These are phyloP conservation scores for Ceratotherium simum DNA, from an alignment of 2,113 vertebrate species.

Conservation along the genomic window DNA sequence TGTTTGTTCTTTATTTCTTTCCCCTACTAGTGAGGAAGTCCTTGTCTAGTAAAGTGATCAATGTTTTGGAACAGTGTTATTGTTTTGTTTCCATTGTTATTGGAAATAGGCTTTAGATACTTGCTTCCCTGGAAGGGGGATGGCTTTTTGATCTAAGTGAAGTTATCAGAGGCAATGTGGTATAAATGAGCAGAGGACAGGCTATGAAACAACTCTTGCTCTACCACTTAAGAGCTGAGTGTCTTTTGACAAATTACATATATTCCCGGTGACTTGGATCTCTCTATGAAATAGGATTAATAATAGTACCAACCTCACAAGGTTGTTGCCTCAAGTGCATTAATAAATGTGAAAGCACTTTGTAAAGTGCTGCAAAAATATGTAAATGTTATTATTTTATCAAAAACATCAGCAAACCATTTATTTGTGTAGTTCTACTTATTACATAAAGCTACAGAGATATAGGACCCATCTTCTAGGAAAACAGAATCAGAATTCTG, in stretches of 20 bases:
- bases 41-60: not conserved
- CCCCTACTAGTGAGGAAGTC: not conserved
- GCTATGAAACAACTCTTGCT: not conserved
- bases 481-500: slow-evolving; percentile 56
- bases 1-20: slow-evolving; percentile 37
- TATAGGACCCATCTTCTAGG: not conserved
- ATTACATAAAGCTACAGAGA: not conserved
- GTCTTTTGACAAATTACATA: slow-evolving; percentile 32
- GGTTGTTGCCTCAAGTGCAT: not conserved
- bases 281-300: not conserved
- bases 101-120: not conserved
- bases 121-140: not conserved
- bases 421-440: not conserved
- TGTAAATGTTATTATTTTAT: slow-evolving; percentile 18
- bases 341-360: slow-evolving; percentile 26
- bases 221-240: not conserved
- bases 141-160: slow-evolving; percentile 20
- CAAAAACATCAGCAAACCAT: not conserved
- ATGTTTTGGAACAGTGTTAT: not conserved
- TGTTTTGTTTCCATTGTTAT: not conserved
- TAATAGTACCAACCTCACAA: not conserved
- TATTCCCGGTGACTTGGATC: not conserved
- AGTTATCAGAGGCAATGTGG: not conserved
- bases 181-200: not conserved
- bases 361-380: slow-evolving; percentile 56